Evolutionary conservation across 2,797 vertebrate genomes (phyloP), one percentile per base, ranked within the genome.

Genomic region (Antennarius maculatus): DNA sequence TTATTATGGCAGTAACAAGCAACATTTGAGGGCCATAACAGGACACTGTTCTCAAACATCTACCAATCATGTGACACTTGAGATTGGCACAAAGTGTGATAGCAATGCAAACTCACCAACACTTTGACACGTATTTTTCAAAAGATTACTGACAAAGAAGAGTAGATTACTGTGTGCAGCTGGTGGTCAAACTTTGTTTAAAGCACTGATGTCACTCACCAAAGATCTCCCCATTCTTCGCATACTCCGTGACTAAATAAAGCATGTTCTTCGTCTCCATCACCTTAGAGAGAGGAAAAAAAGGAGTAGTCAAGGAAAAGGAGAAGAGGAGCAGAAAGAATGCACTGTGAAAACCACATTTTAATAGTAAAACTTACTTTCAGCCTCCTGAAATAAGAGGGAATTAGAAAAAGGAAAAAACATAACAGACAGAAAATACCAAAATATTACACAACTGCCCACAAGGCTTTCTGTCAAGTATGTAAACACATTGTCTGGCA

Each of bases 201-300:
- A 66, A 47, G 52, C 4, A 45, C 29, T 11, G 31, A 48, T 6
- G 37, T 74, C 64, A 87, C 98, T 98, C 94, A 99, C 98, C 98
- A 0, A 99, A 99, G 79, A 98, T 98, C 88, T 99, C 97, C 81
- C 98, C 98, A 46, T 97, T 99, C 94, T 98, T 98, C 90, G 97
- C 97, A 82, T 98, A 99, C 88, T 99, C 97, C 6, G 97, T 99
- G 90, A 99, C 98, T 47, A 99, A 94, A 90, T 99, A 99, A 84
- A 99, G 93, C 97, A 99, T 99, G 89, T 95, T 99, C 93, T 98
- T 99, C 67, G 97, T 99, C 92, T 99, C 97, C 97, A 99, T 99
- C 88, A 99, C 98, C 97, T 99, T 91, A 73, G 66, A 80, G 69
- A 55, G 64, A 77, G 50, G 50, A 81, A 43, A 51, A 69, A 27